A percentile compares a stretch with the other conserved stretches of the same genome.
These are phyloP conservation scores for Gymnopithys bicolor DNA, from an alignment of 2,797 vertebrate genomes.

Conservation along the genomic window DNA sequence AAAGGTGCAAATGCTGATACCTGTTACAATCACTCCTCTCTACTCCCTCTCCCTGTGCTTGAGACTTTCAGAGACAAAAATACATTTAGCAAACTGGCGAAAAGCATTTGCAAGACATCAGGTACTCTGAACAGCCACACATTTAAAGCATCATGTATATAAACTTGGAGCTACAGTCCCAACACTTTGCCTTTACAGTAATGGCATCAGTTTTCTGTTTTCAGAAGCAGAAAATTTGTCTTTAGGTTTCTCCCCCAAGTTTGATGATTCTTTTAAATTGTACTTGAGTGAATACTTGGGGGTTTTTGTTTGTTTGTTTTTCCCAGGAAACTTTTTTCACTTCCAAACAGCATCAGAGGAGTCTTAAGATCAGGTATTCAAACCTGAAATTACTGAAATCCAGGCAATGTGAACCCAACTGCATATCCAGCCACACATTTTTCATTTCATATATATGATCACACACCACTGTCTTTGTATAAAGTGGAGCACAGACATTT, in stretches of 20 bases:
- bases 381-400: background rate
- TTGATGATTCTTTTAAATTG: slow-evolving; percentile 2
- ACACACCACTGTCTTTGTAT: background rate
- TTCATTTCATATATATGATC: background rate
- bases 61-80: slow-evolving; percentile 14
- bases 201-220: background rate
- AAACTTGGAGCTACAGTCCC: background rate
- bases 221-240: background rate
- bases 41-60: background rate
- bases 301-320: background rate
- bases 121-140: background rate
- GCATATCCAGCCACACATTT: background rate
- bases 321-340: background rate
- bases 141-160: background rate
- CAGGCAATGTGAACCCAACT: background rate
- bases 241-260: background rate
- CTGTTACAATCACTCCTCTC: background rate
- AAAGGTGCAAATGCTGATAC: slow-evolving; percentile 35
- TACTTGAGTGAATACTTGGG: background rate
- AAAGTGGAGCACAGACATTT: background rate
- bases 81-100: background rate
- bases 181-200: background rate
- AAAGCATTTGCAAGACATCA: background rate
- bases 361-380: background rate
- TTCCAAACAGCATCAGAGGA: background rate